Conservation (phyloP, 2,797 vertebrate species). For the Microhierax caerulescens region DNA sequence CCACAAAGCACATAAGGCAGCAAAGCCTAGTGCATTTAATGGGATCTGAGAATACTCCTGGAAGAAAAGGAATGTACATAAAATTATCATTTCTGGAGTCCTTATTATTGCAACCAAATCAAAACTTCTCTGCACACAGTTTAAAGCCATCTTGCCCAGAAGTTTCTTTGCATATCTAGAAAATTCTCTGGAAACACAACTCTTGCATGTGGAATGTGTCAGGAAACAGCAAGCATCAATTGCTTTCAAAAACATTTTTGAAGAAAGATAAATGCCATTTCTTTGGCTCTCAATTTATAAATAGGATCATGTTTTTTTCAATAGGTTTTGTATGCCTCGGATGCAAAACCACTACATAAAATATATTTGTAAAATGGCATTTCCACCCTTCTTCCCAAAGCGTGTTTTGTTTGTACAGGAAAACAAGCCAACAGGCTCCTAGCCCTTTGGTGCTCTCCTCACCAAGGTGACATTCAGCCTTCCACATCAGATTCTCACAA, state of each 20-base stretch:
- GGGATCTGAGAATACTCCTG: not conserved
- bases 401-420: not conserved
- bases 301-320: not conserved
- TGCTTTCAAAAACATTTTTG: not conserved
- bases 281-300: not conserved
- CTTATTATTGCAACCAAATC: not conserved
- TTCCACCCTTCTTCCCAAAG: not conserved
- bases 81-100: not conserved
- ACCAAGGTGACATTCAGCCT: not conserved
- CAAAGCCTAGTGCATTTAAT: not conserved
- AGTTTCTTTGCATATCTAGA: not conserved
- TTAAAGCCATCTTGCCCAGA: not conserved
- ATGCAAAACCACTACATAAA: not conserved
- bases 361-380: not conserved
- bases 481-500: not conserved
- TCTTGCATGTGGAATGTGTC: rapidly evolving
- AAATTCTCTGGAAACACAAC: not conserved
- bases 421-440: not conserved
- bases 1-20: not conserved
- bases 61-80: not conserved
- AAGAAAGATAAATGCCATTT: not conserved
- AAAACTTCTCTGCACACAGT: not conserved
- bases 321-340: not conserved
- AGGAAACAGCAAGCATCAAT: not conserved
- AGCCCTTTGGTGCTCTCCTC: not conserved